A percentile compares a stretch with the other conserved stretches of the same genome.
phyloP scores from a whole-genome alignment of 2,888 invertebrate genomes.

The Metalampra italica region DNA sequence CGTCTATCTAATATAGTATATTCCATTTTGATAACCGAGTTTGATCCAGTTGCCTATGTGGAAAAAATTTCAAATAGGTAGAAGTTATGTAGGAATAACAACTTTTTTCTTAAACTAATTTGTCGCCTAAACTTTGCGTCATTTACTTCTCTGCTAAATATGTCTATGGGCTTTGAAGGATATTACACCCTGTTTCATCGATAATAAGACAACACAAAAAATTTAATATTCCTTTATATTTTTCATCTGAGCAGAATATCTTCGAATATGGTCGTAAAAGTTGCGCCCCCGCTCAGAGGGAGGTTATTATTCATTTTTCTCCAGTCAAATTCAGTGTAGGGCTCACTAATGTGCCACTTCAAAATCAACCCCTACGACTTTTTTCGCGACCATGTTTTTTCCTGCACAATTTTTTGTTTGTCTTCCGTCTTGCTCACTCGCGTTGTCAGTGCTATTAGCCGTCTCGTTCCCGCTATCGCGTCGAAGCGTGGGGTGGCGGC shows the following conservation, averaged over 20 bases:
- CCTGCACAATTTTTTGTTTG: constrained; percentile 68
- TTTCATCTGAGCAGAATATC: constrained; percentile 44
- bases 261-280: constrained; percentile 59
- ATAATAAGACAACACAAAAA: constrained; percentile 21
- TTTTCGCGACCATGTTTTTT: constrained; percentile 75
- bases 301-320: constrained; percentile 73
- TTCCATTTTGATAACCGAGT: too few relatives aligned
- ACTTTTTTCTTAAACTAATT: too few relatives aligned
- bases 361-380: constrained; percentile 65
- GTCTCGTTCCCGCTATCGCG: constrained; percentile 52
- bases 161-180: too few relatives aligned
- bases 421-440: constrained; percentile 34
- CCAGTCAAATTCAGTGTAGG: constrained; percentile 58
- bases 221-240: constrained; percentile 35
- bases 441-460: constrained; percentile 7
- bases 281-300: constrained; percentile 36
- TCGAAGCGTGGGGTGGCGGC: constrained; percentile 60
- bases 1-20: too few relatives aligned
- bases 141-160: too few relatives aligned
- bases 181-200: background rate
- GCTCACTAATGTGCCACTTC: constrained; percentile 71
- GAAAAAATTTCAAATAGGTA: too few relatives aligned
- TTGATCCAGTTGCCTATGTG: too few relatives aligned
- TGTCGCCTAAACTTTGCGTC: too few relatives aligned
- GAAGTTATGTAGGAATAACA: too few relatives aligned